These are phyloP conservation scores for Micronycteris hirsuta DNA, from an alignment of 2,113 vertebrate genomes.

Conservation along the genomic window DNA sequence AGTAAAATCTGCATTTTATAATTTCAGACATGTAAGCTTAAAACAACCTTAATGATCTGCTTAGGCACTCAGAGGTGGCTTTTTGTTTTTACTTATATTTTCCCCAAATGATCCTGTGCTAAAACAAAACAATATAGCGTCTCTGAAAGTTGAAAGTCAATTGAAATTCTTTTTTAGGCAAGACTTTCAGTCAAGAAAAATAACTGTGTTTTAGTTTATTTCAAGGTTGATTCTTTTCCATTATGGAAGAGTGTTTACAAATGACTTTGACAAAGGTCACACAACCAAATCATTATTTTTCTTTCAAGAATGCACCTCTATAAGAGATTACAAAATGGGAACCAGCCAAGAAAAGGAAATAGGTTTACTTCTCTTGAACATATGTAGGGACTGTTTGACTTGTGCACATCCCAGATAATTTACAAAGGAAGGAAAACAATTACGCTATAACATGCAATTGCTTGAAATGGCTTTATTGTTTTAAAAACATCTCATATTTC, in stretches of 20 bases:
- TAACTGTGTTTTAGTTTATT: conserved; percentile 47
- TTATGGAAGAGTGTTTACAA: conserved; percentile 50
- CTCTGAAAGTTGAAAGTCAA: conserved; percentile 22
- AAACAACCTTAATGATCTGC: neutral
- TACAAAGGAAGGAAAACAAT: conserved; percentile 9
- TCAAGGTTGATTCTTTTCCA: conserved; percentile 53
- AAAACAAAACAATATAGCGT: conserved; percentile 35
- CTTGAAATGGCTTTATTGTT: neutral
- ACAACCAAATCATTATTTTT: conserved; percentile 29
- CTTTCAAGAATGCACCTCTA: conserved; percentile 29
- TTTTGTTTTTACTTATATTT: neutral
- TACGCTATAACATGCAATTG: neutral
- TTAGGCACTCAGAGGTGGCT: neutral
- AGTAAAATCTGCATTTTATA: neutral
- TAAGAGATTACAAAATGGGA: conserved; percentile 38
- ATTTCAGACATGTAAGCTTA: neutral
- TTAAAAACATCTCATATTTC: neutral
- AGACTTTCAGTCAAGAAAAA: conserved; percentile 51
- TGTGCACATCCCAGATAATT: neutral
- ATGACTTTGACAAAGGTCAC: conserved; percentile 38
- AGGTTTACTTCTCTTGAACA: conserved; percentile 5
- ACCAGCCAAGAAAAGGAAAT: conserved; percentile 2
- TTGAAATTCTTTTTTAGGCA: conserved; percentile 43
- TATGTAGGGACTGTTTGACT: neutral
- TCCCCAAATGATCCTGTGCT: neutral